These are phyloP conservation scores for Oryzias celebensis DNA, from an alignment of 2,113 vertebrate genomes.

Conservation along the genomic window DNA sequence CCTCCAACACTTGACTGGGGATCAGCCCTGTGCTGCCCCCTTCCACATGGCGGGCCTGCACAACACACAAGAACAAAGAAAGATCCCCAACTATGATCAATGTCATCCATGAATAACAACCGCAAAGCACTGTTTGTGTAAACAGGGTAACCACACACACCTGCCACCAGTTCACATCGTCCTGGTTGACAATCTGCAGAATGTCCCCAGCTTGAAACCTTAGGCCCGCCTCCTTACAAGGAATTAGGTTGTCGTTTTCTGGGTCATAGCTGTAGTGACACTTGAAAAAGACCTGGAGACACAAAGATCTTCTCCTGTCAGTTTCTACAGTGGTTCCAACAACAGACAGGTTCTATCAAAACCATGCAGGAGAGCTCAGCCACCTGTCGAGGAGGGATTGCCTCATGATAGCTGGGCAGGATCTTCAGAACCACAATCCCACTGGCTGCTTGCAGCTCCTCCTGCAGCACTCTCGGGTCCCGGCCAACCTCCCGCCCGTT, in stretches of 20 bases:
- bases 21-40: constrained; percentile 91
- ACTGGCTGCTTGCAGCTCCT: constrained; percentile 88
- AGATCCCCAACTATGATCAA: background rate
- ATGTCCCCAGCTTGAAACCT: constrained; percentile 86
- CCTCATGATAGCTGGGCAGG: constrained; percentile 92
- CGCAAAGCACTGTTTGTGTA: too few relatives aligned
- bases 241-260: constrained; percentile 87
- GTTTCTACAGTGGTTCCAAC: background rate
- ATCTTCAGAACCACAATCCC: constrained; percentile 91
- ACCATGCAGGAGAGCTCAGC: background rate
- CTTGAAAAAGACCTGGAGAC: constrained; percentile 89
- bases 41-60: constrained; percentile 88
- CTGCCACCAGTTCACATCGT: constrained; percentile 98
- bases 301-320: background rate
- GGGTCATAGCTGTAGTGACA: constrained; percentile 94
- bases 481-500: constrained; percentile 88
- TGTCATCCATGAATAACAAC: too few relatives aligned
- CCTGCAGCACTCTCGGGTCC: constrained; percentile 87
- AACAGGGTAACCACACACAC: constrained; percentile 52
- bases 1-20: constrained; percentile 94
- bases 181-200: constrained; percentile 94
- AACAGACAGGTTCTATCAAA: background rate
- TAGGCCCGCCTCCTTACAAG: constrained; percentile 91
- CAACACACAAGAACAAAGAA: constrained; percentile 1
- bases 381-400: constrained; percentile 87